Conservation (phyloP, 2,113 vertebrate genomes). For the Myotis brandtii region DNA sequence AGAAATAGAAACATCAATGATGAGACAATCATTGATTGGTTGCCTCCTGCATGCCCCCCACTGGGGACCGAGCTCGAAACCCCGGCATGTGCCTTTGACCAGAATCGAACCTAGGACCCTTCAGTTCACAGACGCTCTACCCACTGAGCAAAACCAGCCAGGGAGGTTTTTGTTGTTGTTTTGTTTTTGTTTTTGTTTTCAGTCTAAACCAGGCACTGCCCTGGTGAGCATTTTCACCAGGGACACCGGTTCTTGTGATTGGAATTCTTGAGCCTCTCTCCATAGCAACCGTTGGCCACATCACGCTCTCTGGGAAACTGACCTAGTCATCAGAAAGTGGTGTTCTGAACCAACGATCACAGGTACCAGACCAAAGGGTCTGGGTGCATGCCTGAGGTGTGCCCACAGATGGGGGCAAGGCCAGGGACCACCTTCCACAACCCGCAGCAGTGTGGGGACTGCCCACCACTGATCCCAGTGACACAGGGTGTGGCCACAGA, state of each 20-base stretch:
- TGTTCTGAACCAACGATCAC: not conserved
- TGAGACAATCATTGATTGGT: too few species aligned
- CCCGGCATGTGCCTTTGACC: too few species aligned
- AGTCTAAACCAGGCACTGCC: not conserved
- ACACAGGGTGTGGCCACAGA: not conserved
- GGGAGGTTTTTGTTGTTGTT: not conserved
- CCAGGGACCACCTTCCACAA: not conserved
- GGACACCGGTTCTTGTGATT: not conserved
- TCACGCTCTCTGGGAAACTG: conserved; percentile 43
- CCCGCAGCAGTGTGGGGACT: not conserved
- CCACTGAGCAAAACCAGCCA: too few species aligned
- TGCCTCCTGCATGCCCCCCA: too few species aligned
- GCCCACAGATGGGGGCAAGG: not conserved
- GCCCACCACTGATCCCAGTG: not conserved
- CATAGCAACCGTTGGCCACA: conserved; percentile 33
- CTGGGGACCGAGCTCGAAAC: too few species aligned
- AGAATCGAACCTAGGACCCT: too few species aligned
- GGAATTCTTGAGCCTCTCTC: not conserved
- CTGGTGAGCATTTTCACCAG: conserved; percentile 43
- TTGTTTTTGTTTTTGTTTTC: not conserved
- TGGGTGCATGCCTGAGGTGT: not conserved
- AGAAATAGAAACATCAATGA: too few species aligned
- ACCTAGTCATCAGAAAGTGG: conserved; percentile 56
- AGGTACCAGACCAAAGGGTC: not conserved
- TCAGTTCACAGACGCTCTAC: too few species aligned